Percentiles rank a stretch among this genome's conserved stretches.
Evolutionary conservation across 2,888 invertebrate genomes (phyloP).

Genomic region (Ephialtes manifestator): DNA sequence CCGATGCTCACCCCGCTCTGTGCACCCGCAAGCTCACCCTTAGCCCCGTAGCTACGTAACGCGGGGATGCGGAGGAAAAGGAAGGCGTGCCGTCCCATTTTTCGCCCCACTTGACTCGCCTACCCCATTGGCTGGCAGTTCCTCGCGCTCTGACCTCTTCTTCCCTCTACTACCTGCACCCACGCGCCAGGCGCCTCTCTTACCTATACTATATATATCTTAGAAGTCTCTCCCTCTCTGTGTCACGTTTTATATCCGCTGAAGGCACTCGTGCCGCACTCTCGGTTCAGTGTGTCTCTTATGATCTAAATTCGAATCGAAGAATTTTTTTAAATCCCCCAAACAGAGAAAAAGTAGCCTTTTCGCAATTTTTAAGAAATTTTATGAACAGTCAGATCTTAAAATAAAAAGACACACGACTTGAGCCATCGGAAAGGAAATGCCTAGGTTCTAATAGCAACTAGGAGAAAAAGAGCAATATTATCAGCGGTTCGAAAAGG

Average conservation of each 20-base stretch:
- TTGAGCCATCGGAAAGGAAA: background rate
- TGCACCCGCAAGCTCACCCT: slow-evolving; percentile 78
- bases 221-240: slow-evolving; percentile 41
- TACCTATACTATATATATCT: slow-evolving; percentile 10
- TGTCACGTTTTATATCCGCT: slow-evolving; percentile 20
- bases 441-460: background rate
- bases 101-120: slow-evolving; percentile 84
- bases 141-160: slow-evolving; percentile 82
- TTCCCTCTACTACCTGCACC: slow-evolving; percentile 74
- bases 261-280: slow-evolving; percentile 42
- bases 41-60: slow-evolving; percentile 64
- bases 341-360: background rate
- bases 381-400: too few species aligned
- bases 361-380: background rate
- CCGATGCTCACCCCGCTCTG: slow-evolving; percentile 47
- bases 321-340: background rate
- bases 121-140: slow-evolving; percentile 83
- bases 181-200: slow-evolving; percentile 60
- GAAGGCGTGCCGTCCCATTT: slow-evolving; percentile 84
- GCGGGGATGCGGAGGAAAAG: slow-evolving; percentile 76
- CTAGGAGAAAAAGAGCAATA: background rate
- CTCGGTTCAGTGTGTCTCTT: slow-evolving; percentile 10
- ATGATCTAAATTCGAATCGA: background rate
- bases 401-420: background rate
- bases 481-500: slow-evolving; percentile 4